phyloP scores from a whole-genome alignment of 2,888 invertebrate species.

The Tinea trinotella region DNA sequence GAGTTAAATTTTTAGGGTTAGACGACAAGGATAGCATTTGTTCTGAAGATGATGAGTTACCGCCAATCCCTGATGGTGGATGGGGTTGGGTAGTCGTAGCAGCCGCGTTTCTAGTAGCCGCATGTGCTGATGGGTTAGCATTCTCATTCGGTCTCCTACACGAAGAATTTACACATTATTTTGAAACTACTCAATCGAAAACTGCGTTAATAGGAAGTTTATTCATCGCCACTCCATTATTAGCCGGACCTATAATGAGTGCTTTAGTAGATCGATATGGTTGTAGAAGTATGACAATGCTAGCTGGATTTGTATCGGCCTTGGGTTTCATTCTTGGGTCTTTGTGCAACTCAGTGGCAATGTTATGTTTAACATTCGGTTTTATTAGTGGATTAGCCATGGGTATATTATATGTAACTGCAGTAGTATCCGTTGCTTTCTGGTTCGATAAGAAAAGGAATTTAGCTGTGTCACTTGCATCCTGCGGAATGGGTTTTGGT shows the following conservation, averaged over 20 bases:
- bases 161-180: constrained; percentile 83
- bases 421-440: constrained; percentile 91
- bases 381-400: constrained; percentile 86
- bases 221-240: constrained; percentile 89
- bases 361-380: constrained; percentile 87
- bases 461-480: constrained; percentile 88
- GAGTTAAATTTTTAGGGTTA: constrained; percentile 60
- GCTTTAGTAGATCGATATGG: constrained; percentile 88
- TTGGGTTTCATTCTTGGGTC: constrained; percentile 83
- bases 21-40: constrained; percentile 58
- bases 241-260: constrained; percentile 88
- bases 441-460: constrained; percentile 92
- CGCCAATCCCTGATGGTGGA: constrained; percentile 84
- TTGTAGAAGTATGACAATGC: constrained; percentile 80
- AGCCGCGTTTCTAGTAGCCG: constrained; percentile 86
- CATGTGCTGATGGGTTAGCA: constrained; percentile 92
- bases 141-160: constrained; percentile 93
- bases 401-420: constrained; percentile 88
- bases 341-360: constrained; percentile 78
- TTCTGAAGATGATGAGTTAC: constrained; percentile 57
- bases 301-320: constrained; percentile 79
- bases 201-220: constrained; percentile 92
- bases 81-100: constrained; percentile 93
- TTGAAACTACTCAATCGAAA: constrained; percentile 83
- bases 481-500: constrained; percentile 90